A percentile compares a stretch with the other conserved stretches of the same genome.
phyloP scores from a whole-genome alignment of 2,113 vertebrate species.

The Gasterosteus aculeatus region DNA sequence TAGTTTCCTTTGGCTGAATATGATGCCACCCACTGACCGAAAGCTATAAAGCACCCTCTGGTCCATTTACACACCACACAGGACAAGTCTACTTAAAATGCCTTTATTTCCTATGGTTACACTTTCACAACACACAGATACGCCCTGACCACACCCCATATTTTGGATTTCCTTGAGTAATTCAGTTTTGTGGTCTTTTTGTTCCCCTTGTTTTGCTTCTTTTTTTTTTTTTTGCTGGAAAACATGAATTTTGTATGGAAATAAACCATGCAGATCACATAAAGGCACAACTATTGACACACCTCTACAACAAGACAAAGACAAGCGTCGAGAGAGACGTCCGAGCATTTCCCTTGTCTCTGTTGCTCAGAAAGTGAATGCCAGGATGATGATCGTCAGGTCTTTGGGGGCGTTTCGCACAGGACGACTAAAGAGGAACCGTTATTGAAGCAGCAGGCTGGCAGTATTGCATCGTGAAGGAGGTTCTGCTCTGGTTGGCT shows the following conservation, averaged over 20 bases:
- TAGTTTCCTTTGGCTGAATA: neutral
- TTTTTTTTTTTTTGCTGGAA: conserved; percentile 49
- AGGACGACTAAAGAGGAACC: conserved; percentile 37
- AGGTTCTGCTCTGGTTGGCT: conserved; percentile 56
- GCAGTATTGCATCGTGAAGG: conserved; percentile 75
- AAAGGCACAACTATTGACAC: conserved; percentile 77
- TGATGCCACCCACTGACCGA: conserved; percentile 47
- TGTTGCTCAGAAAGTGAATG: conserved; percentile 40
- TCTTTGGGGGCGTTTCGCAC: conserved; percentile 65
- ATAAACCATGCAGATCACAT: conserved; percentile 80
- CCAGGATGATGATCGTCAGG: neutral
- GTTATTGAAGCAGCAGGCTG: conserved; percentile 64
- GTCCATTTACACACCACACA: conserved; percentile 52
- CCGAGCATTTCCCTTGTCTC: conserved; percentile 53
- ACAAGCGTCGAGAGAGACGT: conserved; percentile 43
- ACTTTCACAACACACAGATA: conserved; percentile 74
- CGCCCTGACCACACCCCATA: conserved; percentile 64
- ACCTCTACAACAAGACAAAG: conserved; percentile 71
- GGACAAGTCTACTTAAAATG: conserved; percentile 75
- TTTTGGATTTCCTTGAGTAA: conserved; percentile 64
- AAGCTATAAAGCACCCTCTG: conserved; percentile 26
- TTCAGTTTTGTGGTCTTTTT: conserved; percentile 58
- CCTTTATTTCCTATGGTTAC: conserved; percentile 80
- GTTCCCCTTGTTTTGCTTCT: conserved; percentile 27
- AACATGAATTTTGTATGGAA: conserved; percentile 63